Conservation (phyloP, 2,113 vertebrate species). For the Rhinolophus sinicus region DNA sequence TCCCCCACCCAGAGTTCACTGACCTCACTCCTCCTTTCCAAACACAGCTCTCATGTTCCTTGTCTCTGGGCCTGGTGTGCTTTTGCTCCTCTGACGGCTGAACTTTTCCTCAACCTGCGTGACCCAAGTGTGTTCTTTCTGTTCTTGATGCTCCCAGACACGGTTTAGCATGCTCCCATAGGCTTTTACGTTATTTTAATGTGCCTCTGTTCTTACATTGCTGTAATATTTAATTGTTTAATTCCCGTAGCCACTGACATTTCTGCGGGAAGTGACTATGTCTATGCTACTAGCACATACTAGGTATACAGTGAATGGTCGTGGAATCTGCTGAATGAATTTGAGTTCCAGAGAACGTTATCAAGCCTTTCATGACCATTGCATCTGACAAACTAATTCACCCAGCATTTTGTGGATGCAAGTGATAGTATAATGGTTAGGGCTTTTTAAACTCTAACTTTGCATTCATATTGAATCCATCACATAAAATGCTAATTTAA, state of each 20-base stretch:
- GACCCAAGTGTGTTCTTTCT: not conserved
- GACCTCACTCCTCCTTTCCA: not conserved
- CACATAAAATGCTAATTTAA: slow-evolving; percentile 52
- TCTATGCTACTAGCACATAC: not conserved
- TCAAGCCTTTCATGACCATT: slow-evolving; percentile 4
- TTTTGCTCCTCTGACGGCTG: not conserved
- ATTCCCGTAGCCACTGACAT: not conserved
- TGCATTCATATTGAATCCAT: slow-evolving; percentile 19
- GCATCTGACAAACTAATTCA: not conserved
- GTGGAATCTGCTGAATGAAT: not conserved
- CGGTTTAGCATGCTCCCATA: not conserved
- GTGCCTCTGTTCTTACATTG: not conserved
- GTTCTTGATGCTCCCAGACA: not conserved
- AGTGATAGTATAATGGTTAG: slow-evolving; percentile 12
- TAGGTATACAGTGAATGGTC: not conserved
- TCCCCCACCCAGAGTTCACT: not conserved
- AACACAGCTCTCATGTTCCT: not conserved
- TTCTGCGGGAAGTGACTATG: not conserved
- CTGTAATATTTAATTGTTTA: not conserved
- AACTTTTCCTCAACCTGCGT: not conserved
- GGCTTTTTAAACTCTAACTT: not conserved
- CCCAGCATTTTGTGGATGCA: slow-evolving; percentile 10
- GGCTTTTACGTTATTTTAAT: not conserved
- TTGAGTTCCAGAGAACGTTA: slow-evolving; percentile 31
- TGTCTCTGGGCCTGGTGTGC: not conserved